These are phyloP conservation scores for Amblyraja radiata DNA, from an alignment of 2,797 vertebrate genomes.

Conservation along the genomic window DNA sequence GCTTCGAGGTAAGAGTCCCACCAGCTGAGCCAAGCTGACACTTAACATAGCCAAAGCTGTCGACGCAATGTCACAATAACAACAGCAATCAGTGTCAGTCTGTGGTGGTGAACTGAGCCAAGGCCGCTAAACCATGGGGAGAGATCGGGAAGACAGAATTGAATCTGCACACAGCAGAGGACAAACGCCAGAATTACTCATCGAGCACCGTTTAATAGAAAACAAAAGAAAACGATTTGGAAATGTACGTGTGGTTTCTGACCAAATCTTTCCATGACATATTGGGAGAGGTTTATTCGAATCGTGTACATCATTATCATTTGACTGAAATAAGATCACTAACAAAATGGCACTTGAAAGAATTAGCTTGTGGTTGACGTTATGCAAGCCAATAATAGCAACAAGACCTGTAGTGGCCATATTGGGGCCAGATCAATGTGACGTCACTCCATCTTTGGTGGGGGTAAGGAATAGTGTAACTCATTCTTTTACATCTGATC, in stretches of 20 bases:
- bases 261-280: background rate
- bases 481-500: background rate
- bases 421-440: no score
- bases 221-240: background rate
- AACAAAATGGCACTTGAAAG: background rate
- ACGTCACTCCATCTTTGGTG: no score
- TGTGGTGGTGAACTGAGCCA: conserved; percentile 2
- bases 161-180: background rate
- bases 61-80: conserved; percentile 20
- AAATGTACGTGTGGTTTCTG: background rate
- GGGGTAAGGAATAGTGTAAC: no score
- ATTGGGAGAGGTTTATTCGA: background rate
- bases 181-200: background rate
- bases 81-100: conserved; percentile 20
- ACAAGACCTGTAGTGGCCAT: background rate
- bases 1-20: conserved; percentile 16
- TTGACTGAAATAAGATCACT: background rate
- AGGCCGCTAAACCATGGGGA: background rate
- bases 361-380: background rate
- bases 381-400: background rate
- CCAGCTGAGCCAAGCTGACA: conserved; percentile 30
- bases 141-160: background rate
- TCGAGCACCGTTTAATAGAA: background rate
- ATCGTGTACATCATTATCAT: background rate
- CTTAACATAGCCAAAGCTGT: conserved; percentile 19